Evolutionary conservation across 2,888 invertebrate species (phyloP).

Genomic region (Spatulosminthurus flaviceps): DNA sequence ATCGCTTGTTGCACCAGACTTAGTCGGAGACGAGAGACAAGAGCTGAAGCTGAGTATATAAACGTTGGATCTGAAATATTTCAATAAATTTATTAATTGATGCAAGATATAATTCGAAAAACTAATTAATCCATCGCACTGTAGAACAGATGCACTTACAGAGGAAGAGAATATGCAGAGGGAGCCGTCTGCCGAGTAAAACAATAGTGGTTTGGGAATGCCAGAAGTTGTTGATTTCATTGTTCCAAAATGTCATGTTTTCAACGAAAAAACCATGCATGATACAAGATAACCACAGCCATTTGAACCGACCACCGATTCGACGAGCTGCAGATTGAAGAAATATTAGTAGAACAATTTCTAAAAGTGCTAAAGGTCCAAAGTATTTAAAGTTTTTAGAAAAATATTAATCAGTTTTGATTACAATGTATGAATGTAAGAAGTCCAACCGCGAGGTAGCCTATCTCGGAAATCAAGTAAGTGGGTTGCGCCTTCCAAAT

Average conservation of each 20-base stretch:
- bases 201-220: slow-evolving; percentile 80
- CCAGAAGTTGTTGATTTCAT: slow-evolving; percentile 86
- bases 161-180: slow-evolving; percentile 77
- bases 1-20: slow-evolving; percentile 69
- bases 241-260: slow-evolving; percentile 75
- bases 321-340: slow-evolving; percentile 70
- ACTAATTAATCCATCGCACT: neutral
- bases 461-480: slow-evolving; percentile 73
- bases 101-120: neutral
- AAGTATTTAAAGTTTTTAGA: too few relatives aligned
- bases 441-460: slow-evolving; percentile 72
- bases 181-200: slow-evolving; percentile 76
- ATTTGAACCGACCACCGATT: slow-evolving; percentile 78
- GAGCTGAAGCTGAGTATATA: slow-evolving; percentile 69
- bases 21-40: slow-evolving; percentile 68
- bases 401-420: too few relatives aligned
- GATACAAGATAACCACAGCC: slow-evolving; percentile 78
- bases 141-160: slow-evolving; percentile 71
- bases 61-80: slow-evolving; percentile 68
- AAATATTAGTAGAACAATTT: too few relatives aligned
- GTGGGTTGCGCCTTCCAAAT: slow-evolving; percentile 76
- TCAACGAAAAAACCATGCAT: slow-evolving; percentile 79
- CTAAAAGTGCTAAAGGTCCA: too few relatives aligned
- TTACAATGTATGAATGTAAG: slow-evolving; percentile 77
- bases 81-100: neutral